These are phyloP conservation scores for Archilochus colubris DNA, from an alignment of 2,113 vertebrate species.

Conservation along the genomic window DNA sequence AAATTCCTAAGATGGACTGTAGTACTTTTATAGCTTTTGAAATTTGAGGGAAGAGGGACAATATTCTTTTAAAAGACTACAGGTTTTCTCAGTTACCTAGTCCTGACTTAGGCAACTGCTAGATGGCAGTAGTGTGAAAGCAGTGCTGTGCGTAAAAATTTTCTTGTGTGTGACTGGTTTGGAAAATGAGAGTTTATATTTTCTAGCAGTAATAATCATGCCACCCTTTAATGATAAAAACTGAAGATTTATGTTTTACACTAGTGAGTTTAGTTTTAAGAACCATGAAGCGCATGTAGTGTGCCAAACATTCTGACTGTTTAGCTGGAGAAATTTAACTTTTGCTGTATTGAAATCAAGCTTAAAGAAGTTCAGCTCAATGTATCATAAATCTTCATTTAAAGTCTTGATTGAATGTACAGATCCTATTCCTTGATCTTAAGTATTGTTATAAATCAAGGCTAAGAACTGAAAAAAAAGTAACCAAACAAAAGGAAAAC, in stretches of 20 bases:
- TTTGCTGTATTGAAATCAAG: not conserved
- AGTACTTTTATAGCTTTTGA: not conserved
- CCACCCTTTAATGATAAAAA: not conserved
- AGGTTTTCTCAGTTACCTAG: not conserved
- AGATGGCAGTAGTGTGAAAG: constrained; percentile 46
- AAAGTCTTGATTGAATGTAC: not conserved
- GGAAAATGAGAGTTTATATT: not conserved
- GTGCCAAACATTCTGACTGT: not conserved
- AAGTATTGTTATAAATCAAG: not conserved
- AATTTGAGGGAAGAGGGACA: not conserved
- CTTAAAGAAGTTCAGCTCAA: not conserved
- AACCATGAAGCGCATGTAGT: not conserved
- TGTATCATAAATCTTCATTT: not conserved
- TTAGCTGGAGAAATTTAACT: not conserved
- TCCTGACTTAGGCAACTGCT: not conserved
- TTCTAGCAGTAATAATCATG: not conserved
- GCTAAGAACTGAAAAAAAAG: not conserved
- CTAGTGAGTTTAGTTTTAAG: not conserved
- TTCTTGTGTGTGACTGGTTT: not conserved
- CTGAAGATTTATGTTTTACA: not conserved
- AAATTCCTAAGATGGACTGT: accelerated
- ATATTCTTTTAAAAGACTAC: not conserved
- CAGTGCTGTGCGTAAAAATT: not conserved
- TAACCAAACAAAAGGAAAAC: not conserved
- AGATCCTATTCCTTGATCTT: not conserved